Percentiles rank a stretch among this genome's conserved stretches.
These are phyloP conservation scores for Mobula birostris DNA, from an alignment of 2,113 vertebrate genomes.

Conservation along the genomic window DNA sequence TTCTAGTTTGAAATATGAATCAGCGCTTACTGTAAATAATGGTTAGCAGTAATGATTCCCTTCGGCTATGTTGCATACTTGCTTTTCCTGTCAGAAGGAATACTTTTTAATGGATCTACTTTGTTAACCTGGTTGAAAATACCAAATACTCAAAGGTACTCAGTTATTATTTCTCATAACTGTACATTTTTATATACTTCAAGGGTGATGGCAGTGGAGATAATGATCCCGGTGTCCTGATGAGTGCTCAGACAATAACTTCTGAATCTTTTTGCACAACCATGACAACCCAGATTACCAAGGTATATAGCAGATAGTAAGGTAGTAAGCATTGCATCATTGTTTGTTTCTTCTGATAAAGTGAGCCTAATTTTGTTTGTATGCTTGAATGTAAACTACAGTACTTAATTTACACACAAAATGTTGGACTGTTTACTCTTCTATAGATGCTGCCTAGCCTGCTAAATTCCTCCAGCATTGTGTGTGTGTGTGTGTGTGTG, in stretches of 20 bases:
- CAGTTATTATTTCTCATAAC: background rate
- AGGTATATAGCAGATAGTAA: constrained; percentile 59
- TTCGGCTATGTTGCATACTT: background rate
- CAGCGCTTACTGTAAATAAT: background rate
- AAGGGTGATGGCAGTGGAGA: constrained; percentile 77
- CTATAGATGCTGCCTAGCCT: too few relatives aligned
- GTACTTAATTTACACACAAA: background rate
- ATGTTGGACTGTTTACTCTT: too few relatives aligned
- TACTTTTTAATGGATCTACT: background rate
- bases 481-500: too few relatives aligned
- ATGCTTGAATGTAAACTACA: background rate
- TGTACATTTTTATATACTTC: constrained; percentile 25
- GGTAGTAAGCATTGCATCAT: background rate
- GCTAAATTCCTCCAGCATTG: too few relatives aligned
- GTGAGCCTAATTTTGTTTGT: background rate
- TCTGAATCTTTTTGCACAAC: constrained; percentile 91
- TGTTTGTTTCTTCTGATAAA: background rate
- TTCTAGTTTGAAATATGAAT: background rate
- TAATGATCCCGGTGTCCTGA: constrained; percentile 72
- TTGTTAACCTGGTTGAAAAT: background rate
- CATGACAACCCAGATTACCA: constrained; percentile 97
- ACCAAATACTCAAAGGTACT: background rate
- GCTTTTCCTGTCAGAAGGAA: background rate
- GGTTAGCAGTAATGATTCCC: background rate
- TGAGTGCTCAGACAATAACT: constrained; percentile 95